A percentile compares a stretch with the other conserved stretches of the same genome.
Evolutionary conservation across 1,140 invertebrate genomes (phyloP).

Genomic region (Heterodera carotae): DNA sequence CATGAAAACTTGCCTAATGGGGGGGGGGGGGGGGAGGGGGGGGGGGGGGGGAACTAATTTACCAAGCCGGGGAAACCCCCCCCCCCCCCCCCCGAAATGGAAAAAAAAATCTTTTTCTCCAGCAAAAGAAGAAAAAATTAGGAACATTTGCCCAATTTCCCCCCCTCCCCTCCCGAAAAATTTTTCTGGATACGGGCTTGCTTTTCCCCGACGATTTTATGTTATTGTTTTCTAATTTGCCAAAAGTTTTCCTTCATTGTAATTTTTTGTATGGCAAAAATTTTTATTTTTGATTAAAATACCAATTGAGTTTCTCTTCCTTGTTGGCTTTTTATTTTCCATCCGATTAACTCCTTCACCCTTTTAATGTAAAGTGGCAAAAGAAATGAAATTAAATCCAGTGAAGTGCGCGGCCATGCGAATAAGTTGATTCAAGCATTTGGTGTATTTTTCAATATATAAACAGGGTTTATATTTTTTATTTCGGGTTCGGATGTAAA

Average conservation of each 20-base stretch:
- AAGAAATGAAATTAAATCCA: slow-evolving; percentile 2
- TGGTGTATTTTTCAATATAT: neutral
- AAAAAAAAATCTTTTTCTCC: too few relatives aligned
- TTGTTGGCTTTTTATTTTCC: neutral
- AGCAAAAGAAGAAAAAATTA: too few relatives aligned
- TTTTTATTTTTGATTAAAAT: neutral
- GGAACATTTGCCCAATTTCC: too few relatives aligned
- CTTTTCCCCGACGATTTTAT: neutral
- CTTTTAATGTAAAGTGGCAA: neutral
- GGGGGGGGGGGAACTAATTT: too few relatives aligned
- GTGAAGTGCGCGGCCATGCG: neutral
- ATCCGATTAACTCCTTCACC: neutral
- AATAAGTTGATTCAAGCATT: neutral
- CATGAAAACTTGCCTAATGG: too few relatives aligned
- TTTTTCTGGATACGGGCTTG: too few relatives aligned
- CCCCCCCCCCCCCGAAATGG: too few relatives aligned
- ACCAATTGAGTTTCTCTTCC: neutral
- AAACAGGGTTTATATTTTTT: neutral
- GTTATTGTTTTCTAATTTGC: neutral
- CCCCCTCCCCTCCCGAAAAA: too few relatives aligned
- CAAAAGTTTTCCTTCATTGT: neutral
- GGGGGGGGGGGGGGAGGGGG: too few relatives aligned
- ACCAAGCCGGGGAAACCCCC: too few relatives aligned
- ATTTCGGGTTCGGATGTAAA: neutral
- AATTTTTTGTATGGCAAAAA: neutral